These are phyloP conservation scores for Rotaria macrura DNA, from an alignment of 2,888 invertebrate genomes.

Conservation along the genomic window DNA sequence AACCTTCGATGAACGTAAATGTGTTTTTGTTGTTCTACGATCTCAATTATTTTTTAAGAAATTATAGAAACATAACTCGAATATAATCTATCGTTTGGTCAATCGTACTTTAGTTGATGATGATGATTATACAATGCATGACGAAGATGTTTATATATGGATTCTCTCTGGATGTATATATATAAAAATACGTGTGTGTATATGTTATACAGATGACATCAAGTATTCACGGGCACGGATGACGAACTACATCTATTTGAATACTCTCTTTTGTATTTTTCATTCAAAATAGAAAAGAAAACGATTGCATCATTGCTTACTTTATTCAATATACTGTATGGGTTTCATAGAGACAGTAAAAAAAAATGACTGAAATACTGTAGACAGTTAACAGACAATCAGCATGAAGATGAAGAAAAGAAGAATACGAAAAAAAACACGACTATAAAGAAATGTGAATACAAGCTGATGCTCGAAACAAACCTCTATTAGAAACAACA, in stretches of 20 bases:
- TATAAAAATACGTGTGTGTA: background rate
- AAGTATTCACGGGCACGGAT: background rate
- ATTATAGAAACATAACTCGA: background rate
- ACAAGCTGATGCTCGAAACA: background rate
- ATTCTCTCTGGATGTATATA: too few species aligned
- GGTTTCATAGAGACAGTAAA: background rate
- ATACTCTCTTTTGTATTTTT: background rate
- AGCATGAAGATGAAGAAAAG: background rate
- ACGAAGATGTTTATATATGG: background rate
- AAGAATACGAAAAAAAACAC: background rate
- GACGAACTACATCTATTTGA: background rate
- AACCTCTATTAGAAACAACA: background rate
- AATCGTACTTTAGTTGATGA: background rate
- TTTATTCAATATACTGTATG: background rate
- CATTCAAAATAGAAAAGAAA: background rate
- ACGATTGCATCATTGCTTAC: background rate
- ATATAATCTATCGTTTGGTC: background rate
- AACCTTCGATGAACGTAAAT: background rate
- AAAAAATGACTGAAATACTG: background rate
- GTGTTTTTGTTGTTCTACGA: background rate
- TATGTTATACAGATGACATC: background rate
- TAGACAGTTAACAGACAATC: background rate
- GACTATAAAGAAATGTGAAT: background rate
- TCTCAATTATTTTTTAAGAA: background rate
- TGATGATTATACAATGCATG: background rate